phyloP scores from a whole-genome alignment of 2,888 invertebrate genomes.

The Siphlonurus alternatus region DNA sequence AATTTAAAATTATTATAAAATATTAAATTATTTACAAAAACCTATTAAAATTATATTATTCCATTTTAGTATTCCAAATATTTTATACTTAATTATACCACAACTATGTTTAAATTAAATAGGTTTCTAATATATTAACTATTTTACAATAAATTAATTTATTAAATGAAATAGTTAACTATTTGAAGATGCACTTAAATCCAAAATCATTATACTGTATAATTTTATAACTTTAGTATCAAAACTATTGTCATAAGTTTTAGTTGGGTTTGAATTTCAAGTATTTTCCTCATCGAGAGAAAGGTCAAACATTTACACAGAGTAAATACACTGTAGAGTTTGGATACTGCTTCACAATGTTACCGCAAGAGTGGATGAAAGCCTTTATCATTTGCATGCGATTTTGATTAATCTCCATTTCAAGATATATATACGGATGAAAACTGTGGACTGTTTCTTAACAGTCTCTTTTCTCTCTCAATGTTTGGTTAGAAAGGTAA shows the following conservation, averaged over 20 bases:
- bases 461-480: not conserved
- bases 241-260: no score
- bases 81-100: not conserved
- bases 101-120: not conserved
- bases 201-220: no score
- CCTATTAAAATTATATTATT: no score
- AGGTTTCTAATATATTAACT: not conserved
- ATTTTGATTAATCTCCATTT: not conserved
- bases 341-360: not conserved
- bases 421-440: no score
- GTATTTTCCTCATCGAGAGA: not conserved
- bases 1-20: no score
- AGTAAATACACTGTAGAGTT: not conserved
- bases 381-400: not conserved
- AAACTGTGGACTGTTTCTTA: not conserved
- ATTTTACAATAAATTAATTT: not conserved
- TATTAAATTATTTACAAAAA: no score
- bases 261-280: no score
- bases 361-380: not conserved
- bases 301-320: not conserved
- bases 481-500: not conserved
- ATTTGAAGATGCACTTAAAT: no score
- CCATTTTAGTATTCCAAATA: no score
- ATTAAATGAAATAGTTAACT: no score
- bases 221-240: no score